phyloP scores from a whole-genome alignment of 2,797 vertebrate species.

The Mastacembelus armatus region DNA sequence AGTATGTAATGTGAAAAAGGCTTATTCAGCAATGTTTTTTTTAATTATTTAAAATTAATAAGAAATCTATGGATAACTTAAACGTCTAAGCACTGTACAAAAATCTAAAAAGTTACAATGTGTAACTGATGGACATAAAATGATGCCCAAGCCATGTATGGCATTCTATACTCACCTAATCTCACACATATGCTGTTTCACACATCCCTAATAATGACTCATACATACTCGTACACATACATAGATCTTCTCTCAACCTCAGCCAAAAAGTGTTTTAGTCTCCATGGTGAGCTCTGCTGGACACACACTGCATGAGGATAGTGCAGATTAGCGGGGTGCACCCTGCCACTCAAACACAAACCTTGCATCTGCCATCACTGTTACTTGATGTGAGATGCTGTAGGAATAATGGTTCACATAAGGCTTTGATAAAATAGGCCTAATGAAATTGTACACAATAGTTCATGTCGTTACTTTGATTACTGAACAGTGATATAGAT shows the following conservation, averaged over 20 bases:
- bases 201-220: constrained; percentile 70
- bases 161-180: constrained; percentile 53
- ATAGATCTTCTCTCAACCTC: constrained; percentile 52
- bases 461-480: constrained; percentile 38
- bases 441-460: constrained; percentile 40
- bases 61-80: not conserved
- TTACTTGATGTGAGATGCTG: constrained; percentile 24
- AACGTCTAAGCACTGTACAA: not conserved
- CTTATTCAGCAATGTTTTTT: constrained; percentile 23
- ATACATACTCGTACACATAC: constrained; percentile 47
- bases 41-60: constrained; percentile 13
- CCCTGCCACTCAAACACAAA: constrained; percentile 48
- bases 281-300: constrained; percentile 66
- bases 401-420: constrained; percentile 47
- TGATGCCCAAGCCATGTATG: constrained; percentile 26
- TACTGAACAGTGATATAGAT: constrained; percentile 47
- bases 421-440: constrained; percentile 54
- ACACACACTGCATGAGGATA: constrained; percentile 49
- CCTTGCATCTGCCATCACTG: constrained; percentile 27
- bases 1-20: constrained; percentile 23
- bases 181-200: constrained; percentile 61
- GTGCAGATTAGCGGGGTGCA: constrained; percentile 27
- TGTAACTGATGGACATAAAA: constrained; percentile 2
- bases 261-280: constrained; percentile 77
- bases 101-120: constrained; percentile 6